Conservation (phyloP, 2,113 vertebrate genomes). For the Sinocyclocheilus rhinocerous region DNA sequence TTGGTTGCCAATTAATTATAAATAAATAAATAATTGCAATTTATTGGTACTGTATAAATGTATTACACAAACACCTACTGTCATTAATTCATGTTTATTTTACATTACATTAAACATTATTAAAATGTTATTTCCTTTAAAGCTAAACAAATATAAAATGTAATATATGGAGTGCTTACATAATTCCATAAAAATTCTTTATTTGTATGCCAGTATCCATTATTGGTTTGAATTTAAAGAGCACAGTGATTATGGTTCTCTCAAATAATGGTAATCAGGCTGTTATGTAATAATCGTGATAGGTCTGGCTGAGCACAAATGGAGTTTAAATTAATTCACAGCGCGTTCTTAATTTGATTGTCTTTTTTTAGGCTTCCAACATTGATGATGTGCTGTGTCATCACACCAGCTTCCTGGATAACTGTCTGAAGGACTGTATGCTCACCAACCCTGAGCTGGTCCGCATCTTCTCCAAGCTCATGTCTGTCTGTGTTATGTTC, state of each 20-base stretch:
- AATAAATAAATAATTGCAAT: no score
- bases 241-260: not conserved
- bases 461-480: constrained; percentile 95
- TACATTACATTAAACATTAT: no score
- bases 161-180: not conserved
- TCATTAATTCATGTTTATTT: no score
- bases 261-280: not conserved
- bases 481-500: constrained; percentile 97
- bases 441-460: constrained; percentile 95
- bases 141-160: no score
- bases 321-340: not conserved
- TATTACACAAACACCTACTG: no score
- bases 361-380: constrained; percentile 85
- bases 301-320: not conserved
- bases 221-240: not conserved
- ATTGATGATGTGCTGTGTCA: constrained; percentile 94
- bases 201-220: not conserved
- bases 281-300: not conserved
- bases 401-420: constrained; percentile 97
- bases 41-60: no score
- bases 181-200: not conserved
- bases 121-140: no score
- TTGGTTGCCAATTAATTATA: no score
- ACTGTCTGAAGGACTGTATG: constrained; percentile 99
- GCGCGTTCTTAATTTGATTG: not conserved